Evolutionary conservation across 2,797 vertebrate species (phyloP), one percentile per base, ranked within the genome.

Genomic region (Vespertilio murinus): DNA sequence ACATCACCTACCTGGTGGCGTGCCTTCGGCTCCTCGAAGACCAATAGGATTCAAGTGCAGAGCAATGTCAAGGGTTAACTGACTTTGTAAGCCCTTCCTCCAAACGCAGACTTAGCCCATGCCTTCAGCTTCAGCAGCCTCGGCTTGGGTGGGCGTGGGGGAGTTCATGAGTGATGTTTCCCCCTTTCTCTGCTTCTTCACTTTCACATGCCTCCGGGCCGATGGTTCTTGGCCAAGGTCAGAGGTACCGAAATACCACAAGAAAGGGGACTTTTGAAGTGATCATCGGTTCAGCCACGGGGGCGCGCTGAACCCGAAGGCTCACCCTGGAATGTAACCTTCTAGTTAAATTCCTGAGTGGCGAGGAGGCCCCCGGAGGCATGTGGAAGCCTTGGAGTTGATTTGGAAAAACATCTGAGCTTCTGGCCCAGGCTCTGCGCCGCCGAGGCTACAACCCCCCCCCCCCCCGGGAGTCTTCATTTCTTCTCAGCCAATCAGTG

Each of bases 241-340:
- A 89, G 81, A 95, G 84, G 91, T 59, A 81, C 45, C 38, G 20
- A 94, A 93, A 96, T 79, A 85, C 93, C 91, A 94, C 74, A 90
- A 65, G 59, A 75, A 95, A 94, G 87, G 69, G 96, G 81, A 85
- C 18, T 82, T 96, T 95, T 96, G 94, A 94, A 93, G 95, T 85
- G 52, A n/a, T 67, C 56, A 10, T 83, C 54, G 74, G 42, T 54
- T 85, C 86, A 30, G 70, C 33, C 30, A 40, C 78, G 80, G 28
- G 84, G 83, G 75, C 54, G 75, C 54, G 40, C 18, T 52, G 73
- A 67, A 67, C 52, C 75, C 47, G 22, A 69, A 74, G 85, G 35
- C 81, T 94, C 85, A 74, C 91, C 75, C 64, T 87, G 89, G 84
- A 97, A 94, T 87, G 79, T 18, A 30, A 80, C 49, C 87, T 95